Conservation (phyloP, 2,888 invertebrate species). For the Agriopis aurantiaria region DNA sequence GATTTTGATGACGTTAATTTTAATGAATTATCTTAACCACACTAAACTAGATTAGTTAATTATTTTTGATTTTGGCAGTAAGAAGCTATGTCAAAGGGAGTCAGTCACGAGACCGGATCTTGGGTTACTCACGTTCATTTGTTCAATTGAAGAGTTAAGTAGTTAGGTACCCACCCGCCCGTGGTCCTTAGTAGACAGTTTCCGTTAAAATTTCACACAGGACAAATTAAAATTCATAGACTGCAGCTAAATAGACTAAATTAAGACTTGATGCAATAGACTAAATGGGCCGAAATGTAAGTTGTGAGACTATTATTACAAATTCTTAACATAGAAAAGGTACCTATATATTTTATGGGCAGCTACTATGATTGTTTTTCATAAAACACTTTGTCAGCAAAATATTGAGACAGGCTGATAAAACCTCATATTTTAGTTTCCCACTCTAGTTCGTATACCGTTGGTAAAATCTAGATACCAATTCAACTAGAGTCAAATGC, state of each 20-base stretch:
- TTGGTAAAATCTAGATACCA: too few relatives aligned
- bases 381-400: too few relatives aligned
- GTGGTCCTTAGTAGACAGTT: slow-evolving; percentile 68
- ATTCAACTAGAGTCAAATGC: background rate
- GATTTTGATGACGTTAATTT: background rate
- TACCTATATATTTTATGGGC: too few relatives aligned
- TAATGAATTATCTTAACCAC: background rate
- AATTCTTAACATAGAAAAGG: too few relatives aligned
- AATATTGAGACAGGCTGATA: too few relatives aligned
- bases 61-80: slow-evolving; percentile 42
- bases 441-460: background rate
- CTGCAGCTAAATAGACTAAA: background rate
- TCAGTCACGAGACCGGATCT: slow-evolving; percentile 78
- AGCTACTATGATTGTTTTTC: too few relatives aligned
- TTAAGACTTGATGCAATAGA: too few relatives aligned
- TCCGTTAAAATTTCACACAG: slow-evolving; percentile 75
- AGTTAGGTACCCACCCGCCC: slow-evolving; percentile 67
- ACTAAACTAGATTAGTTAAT: background rate
- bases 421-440: background rate
- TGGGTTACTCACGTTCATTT: slow-evolving; percentile 78
- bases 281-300: too few relatives aligned
- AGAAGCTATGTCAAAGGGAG: slow-evolving; percentile 60
- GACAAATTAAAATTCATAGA: slow-evolving; percentile 49
- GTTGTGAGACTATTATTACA: too few relatives aligned
- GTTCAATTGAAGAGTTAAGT: slow-evolving; percentile 78